A percentile compares a stretch with the other conserved stretches of the same genome.
phyloP scores from a whole-genome alignment of 2,888 invertebrate species.

The Macropis europaea region DNA sequence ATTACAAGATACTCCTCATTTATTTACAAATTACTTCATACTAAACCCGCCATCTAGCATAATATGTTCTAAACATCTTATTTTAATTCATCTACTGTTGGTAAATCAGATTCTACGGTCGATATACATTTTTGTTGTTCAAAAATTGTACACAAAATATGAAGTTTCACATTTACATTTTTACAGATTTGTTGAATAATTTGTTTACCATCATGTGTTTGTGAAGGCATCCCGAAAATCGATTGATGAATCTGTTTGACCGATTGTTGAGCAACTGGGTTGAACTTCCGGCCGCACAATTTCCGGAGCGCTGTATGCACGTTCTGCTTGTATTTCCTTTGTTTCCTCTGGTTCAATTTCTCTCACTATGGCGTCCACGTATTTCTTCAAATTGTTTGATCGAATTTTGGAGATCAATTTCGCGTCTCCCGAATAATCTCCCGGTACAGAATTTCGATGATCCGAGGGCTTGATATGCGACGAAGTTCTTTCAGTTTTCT shows the following conservation, averaged over 20 bases:
- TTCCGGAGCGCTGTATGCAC: constrained; percentile 59
- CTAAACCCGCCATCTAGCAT: constrained; percentile 1
- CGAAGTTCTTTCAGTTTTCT: constrained; percentile 1
- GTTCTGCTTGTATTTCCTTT: constrained; percentile 7
- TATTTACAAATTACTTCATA: no score
- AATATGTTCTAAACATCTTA: background rate
- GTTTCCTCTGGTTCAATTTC: constrained; percentile 9
- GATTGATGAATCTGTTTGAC: background rate
- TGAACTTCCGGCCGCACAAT: constrained; percentile 23
- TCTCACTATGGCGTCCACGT: background rate
- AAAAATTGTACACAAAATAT: background rate
- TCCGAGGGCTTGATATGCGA: constrained; percentile 4
- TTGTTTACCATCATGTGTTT: constrained; percentile 10
- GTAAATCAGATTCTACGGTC: constrained; percentile 4
- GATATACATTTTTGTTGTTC: background rate
- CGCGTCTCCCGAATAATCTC: constrained; percentile 45
- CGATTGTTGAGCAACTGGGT: background rate
- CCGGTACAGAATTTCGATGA: constrained; percentile 9
- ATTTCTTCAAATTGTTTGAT: background rate
- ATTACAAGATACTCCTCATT: no score
- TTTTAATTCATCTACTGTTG: background rate
- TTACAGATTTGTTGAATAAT: constrained; percentile 7
- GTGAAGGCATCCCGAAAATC: background rate
- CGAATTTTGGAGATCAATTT: constrained; percentile 43
- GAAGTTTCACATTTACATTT: constrained; percentile 35